A percentile compares a stretch with the other conserved stretches of the same genome.
phyloP scores from a whole-genome alignment of 2,888 invertebrate genomes.

The Catonia carolina region DNA sequence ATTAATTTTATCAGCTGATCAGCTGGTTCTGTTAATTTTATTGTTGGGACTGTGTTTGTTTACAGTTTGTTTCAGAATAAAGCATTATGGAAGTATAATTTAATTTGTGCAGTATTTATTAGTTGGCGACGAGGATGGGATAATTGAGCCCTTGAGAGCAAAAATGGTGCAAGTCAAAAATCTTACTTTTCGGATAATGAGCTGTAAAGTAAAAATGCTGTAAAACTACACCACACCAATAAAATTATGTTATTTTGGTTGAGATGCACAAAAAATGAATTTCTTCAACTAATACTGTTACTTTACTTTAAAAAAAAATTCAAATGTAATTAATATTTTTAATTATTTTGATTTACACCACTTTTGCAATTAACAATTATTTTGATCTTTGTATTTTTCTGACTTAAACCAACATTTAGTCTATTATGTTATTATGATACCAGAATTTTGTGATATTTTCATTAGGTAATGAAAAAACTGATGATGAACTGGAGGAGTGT shows the following conservation, averaged over 20 bases:
- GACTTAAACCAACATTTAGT: constrained; percentile 3
- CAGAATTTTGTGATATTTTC: not conserved
- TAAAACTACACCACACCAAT: not conserved
- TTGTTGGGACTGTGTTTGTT: no score
- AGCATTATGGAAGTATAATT: no score
- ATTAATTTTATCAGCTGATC: no score
- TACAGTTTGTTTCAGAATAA: no score
- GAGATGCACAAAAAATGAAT: not conserved
- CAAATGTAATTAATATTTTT: no score
- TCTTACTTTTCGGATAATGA: not conserved
- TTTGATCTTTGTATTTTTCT: not conserved
- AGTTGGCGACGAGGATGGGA: no score
- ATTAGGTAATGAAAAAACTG: not conserved
- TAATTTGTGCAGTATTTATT: no score
- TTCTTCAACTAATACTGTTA: no score
- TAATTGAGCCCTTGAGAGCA: constrained; percentile 4
- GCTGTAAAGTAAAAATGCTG: not conserved
- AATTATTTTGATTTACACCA: constrained; percentile 10
- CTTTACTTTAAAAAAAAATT: no score
- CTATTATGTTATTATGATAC: no score
- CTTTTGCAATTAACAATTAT: not conserved
- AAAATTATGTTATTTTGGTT: not conserved
- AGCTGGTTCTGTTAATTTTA: no score
- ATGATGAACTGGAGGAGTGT: not conserved
- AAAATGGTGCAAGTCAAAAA: constrained; percentile 7